Evolutionary conservation across 2,797 vertebrate species (phyloP).

Genomic region (Chromis chromis): DNA sequence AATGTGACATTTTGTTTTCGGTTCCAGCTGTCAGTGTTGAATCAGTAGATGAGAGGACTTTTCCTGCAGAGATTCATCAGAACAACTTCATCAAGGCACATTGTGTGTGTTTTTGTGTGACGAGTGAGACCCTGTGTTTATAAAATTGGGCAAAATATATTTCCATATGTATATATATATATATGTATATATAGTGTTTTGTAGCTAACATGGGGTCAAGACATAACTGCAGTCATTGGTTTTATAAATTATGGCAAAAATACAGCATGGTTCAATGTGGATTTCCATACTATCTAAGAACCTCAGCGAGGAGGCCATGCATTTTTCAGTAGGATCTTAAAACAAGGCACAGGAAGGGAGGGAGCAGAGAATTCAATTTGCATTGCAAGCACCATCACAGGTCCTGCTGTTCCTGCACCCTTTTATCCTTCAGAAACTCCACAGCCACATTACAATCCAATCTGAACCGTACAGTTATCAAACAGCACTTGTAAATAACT

Average conservation of each 20-base stretch:
- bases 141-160: conserved; percentile 68
- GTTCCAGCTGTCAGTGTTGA: conserved; percentile 28
- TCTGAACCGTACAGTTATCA: conserved; percentile 47
- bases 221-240: conserved; percentile 56
- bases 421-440: conserved; percentile 66
- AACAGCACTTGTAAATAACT: conserved; percentile 76
- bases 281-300: conserved; percentile 71
- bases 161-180: conserved; percentile 37
- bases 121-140: conserved; percentile 60
- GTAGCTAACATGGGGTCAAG: conserved; percentile 48
- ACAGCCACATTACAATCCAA: conserved; percentile 67
- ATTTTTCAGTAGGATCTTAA: conserved; percentile 81
- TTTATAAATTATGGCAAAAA: conserved; percentile 69
- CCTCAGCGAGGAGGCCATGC: conserved; percentile 80
- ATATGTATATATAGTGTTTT: conserved; percentile 25
- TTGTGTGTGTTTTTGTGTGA: conserved; percentile 60
- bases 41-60: conserved; percentile 34
- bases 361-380: conserved; percentile 79
- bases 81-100: conserved; percentile 80
- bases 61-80: conserved; percentile 56
- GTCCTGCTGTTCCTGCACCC: conserved; percentile 70
- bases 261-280: conserved; percentile 56
- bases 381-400: conserved; percentile 78
- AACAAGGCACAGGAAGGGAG: conserved; percentile 86
- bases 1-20: conserved; percentile 20